Evolutionary conservation across 2,797 vertebrate species (phyloP), one percentile per base, ranked within the genome.

Genomic region (Adelosebastes latens): DNA sequence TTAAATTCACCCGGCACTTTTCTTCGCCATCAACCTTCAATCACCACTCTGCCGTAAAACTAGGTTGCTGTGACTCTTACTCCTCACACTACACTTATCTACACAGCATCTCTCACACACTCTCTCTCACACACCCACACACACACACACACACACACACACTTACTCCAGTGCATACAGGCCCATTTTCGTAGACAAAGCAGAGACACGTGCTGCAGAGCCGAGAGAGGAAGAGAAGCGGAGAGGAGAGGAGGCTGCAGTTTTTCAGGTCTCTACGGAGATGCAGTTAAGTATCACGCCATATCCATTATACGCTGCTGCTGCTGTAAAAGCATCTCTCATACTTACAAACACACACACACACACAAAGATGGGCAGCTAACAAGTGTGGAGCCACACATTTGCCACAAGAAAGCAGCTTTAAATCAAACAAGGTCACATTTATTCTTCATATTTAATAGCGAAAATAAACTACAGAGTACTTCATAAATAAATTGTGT

Each of bases 241-340:
- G 61, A 80, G 70, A 53, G 59, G 71, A 67, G 75, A 89, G 74
- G 75, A 89, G 75, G 82, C 84, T 90, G 85, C 84, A 84, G 87
- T 87, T 92, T 87, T 82, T n/a, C 60, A 53, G 71, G 75, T 92
- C 91, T 88, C 90, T 52, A n/a, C 61, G 73, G 92, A 85, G 70
- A 81, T 63, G 71, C 75, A 65, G 76, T 72, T 73, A 81, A 83
- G 70, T 84, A 85, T 90, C 24, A 46, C 73, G 65, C 81, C 76
- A 20, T 83, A 52, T 77, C 75, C 63, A 73, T 89, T 79, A 87
- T 56, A 85, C 61, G 72, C 76, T 59, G n/a, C 32, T 58, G 76
- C 73, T 58, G 76, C 73, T 76, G 79, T 86, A 82, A 87, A 80
- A 88, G 84, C 87, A 73, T 64, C 32, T 68, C 46, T 75, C 62